Evolutionary conservation across 2,797 vertebrate species (phyloP).

Genomic region (Australoheros facetus): DNA sequence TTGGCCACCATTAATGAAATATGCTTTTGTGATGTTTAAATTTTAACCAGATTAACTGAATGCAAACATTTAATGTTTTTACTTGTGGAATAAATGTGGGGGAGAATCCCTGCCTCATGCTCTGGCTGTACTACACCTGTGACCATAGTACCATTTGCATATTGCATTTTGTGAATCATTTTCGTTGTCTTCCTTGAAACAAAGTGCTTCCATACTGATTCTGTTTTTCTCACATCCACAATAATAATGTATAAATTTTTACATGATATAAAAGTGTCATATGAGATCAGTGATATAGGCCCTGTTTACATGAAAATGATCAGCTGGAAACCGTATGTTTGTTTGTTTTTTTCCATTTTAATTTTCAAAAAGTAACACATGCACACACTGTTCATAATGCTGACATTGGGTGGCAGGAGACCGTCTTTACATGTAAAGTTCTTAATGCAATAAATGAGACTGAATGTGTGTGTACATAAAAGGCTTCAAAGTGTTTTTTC

Average conservation of each 20-base stretch:
- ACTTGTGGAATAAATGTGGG: background rate
- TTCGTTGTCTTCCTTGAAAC: background rate
- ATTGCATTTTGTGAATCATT: background rate
- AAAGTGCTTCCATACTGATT: background rate
- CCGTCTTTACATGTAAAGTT: too few relatives aligned
- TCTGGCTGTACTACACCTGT: background rate
- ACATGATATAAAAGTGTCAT: too few relatives aligned
- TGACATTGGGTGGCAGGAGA: background rate
- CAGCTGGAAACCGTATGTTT: too few relatives aligned
- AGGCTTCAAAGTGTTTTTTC: too few relatives aligned
- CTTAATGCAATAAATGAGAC: too few relatives aligned
- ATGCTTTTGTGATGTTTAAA: background rate
- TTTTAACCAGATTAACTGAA: background rate
- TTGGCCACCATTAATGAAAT: background rate
- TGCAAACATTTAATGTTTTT: background rate
- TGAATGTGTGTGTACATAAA: too few relatives aligned
- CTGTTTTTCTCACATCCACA: background rate
- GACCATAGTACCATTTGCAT: background rate
- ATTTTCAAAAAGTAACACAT: too few relatives aligned
- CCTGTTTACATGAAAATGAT: too few relatives aligned
- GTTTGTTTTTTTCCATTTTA: too few relatives aligned
- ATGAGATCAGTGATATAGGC: too few relatives aligned
- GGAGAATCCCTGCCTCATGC: background rate
- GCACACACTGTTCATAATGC: background rate
- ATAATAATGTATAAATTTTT: too few relatives aligned